Evolutionary conservation across 2,888 invertebrate species (phyloP).

Genomic region (Eristalinus sepulchralis): DNA sequence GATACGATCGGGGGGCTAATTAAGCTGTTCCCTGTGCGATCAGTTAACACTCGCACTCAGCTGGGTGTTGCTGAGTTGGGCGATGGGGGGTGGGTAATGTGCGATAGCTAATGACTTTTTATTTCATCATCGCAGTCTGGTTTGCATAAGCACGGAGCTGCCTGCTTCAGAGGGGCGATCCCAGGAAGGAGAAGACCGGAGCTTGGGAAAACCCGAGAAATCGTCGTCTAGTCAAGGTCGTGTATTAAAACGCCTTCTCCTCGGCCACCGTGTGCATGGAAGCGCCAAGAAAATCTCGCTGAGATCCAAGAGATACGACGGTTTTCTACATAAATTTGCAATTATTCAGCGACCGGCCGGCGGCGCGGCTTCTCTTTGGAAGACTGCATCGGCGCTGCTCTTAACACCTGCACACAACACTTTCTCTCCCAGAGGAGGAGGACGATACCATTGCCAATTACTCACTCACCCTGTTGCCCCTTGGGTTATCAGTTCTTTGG

Average conservation of each 20-base stretch:
- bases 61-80: no score
- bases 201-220: conserved; percentile 22
- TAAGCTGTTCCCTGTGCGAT: conserved; percentile 2
- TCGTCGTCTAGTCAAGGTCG: conserved; percentile 58
- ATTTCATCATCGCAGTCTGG: conserved; percentile 9
- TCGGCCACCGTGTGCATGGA: conserved; percentile 4
- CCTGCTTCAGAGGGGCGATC: neutral
- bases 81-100: neutral
- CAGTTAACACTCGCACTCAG: conserved; percentile 15
- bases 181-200: neutral
- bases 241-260: conserved; percentile 35
- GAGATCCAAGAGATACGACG: conserved; percentile 54
- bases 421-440: conserved; percentile 57
- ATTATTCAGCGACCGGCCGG: conserved; percentile 25
- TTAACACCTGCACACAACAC: conserved; percentile 42
- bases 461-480: conserved; percentile 22
- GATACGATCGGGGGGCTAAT: conserved; percentile 1
- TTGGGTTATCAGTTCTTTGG: conserved; percentile 8
- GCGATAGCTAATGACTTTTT: conserved; percentile 13
- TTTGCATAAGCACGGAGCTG: conserved; percentile 32
- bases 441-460: conserved; percentile 8
- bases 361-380: conserved; percentile 33
- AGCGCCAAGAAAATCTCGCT: conserved; percentile 63
- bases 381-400: neutral
- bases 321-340: conserved; percentile 64